phyloP scores from a whole-genome alignment of 2,888 invertebrate genomes.

The Thymelicus lineola region DNA sequence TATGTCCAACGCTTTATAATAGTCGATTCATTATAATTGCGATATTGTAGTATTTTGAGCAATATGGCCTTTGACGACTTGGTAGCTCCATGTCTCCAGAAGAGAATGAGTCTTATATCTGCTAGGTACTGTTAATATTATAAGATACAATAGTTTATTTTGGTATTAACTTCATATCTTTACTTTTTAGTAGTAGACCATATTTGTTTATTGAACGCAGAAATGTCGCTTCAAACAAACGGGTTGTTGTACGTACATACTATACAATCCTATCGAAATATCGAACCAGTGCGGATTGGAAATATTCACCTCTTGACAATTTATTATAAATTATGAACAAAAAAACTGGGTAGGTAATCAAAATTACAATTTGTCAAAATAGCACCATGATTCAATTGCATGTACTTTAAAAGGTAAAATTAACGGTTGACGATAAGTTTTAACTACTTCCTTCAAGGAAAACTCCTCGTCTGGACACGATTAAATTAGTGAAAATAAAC shows the following conservation, averaged over 20 bases:
- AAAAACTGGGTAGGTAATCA: neutral
- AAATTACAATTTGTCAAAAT: neutral
- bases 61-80: neutral
- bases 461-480: neutral
- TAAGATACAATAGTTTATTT: too few relatives aligned
- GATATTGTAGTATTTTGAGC: slow-evolving; percentile 13
- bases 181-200: too few relatives aligned
- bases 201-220: too few relatives aligned
- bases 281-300: too few relatives aligned
- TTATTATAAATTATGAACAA: neutral
- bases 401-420: neutral
- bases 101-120: too few relatives aligned
- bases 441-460: neutral
- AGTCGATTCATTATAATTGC: slow-evolving; percentile 13
- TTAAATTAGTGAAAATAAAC: too few relatives aligned
- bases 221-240: too few relatives aligned
- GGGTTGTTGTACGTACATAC: too few relatives aligned
- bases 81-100: neutral
- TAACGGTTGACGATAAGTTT: neutral
- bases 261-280: too few relatives aligned
- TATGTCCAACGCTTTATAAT: slow-evolving; percentile 1
- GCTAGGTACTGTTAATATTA: too few relatives aligned
- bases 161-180: too few relatives aligned
- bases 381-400: neutral
- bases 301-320: too few relatives aligned